Base-by-base conservation (phyloP, 2,888 invertebrate genomes). In the Athrips mouffetella region DNA sequence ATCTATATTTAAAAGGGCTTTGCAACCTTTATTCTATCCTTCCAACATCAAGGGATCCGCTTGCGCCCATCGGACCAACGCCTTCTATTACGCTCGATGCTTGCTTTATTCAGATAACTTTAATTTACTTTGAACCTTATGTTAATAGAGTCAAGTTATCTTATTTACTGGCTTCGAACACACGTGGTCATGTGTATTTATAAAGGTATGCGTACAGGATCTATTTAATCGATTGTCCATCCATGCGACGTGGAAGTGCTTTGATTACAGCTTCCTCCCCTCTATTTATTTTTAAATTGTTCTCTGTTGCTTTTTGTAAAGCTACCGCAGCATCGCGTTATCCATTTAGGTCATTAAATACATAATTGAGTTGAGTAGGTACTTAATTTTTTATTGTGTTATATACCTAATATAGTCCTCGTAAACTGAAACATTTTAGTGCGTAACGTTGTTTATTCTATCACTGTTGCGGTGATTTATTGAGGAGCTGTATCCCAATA, bases 221-320 rank as follows among this genome's bases (percentile, higher is more conserved):
- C 69, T 68, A 74, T 77, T 74, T 75, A 79, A 81, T 80, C 77
- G 80, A 81, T 83, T 82, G 83, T 76, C 79, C 79, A 76, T 70
- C 74, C 77, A 76, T 75, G 71, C 70, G 68, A 70, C 70, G 60
- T 75, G 78, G 73, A 81, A 76, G 69, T 76, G 75, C 83, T 79
- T 80, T 86, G 76, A 85, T 85, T 80, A 71, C 69, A 68, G 77
- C 76, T 83, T 85, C 84, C 84, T 80, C 73, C 69, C 75, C 64
- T 79, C 72, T 77, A 77, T 82, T 73, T 78, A 80, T 80, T 79
- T 82, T 76, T 76, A 79, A 79, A 78, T 71, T 73, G 70, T 70
- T 60, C 60, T 65, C 65, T 60, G 61, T 60, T 55, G 55, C 66
- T 66, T 70, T 77, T 69, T 74, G 66, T 70, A 56, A 53, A 54